These are phyloP conservation scores for Pagrus major DNA, from an alignment of 2,113 vertebrate species.

Conservation along the genomic window DNA sequence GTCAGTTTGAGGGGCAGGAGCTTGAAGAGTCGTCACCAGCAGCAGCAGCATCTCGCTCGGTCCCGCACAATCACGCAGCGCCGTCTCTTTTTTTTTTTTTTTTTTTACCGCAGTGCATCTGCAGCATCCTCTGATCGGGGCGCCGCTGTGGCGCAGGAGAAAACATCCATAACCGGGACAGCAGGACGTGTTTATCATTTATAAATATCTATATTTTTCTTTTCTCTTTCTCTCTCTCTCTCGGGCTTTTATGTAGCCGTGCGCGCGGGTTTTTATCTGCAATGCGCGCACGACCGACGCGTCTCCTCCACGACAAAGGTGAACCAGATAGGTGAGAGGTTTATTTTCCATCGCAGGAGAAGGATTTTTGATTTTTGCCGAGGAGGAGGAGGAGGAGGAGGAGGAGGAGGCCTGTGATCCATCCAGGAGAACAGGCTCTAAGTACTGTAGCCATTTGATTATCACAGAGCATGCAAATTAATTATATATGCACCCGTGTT, in stretches of 20 bases:
- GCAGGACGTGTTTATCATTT: not conserved
- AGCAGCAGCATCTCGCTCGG: conserved; percentile 26
- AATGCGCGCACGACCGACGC: conserved; percentile 51
- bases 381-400: conserved; percentile 40
- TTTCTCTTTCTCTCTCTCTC: not conserved
- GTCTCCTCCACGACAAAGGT: conserved; percentile 40
- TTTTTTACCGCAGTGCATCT: conserved; percentile 84
- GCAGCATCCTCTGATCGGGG: conserved; percentile 57
- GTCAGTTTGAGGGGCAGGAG: no score
- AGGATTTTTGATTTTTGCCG: conserved; percentile 2
- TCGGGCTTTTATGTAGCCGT: conserved; percentile 15
- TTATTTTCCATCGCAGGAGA: conserved; percentile 34
- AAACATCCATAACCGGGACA: conserved; percentile 2
- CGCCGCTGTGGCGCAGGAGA: conserved; percentile 47
- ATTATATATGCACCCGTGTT: conserved; percentile 41
- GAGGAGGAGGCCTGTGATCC: conserved; percentile 49
- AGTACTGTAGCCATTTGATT: conserved; percentile 40
- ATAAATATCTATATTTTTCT: not conserved
- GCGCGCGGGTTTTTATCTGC: conserved; percentile 26
- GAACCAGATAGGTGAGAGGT: conserved; percentile 61
- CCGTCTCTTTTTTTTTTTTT: no score
- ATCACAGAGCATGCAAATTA: conserved; percentile 43
- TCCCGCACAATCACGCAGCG: conserved; percentile 10
- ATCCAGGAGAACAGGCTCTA: conserved; percentile 48
- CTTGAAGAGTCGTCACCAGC: not conserved